A percentile compares a stretch with the other conserved stretches of the same genome.
These are phyloP conservation scores for Chouioia cunea DNA, from an alignment of 2,888 invertebrate genomes.

Conservation along the genomic window DNA sequence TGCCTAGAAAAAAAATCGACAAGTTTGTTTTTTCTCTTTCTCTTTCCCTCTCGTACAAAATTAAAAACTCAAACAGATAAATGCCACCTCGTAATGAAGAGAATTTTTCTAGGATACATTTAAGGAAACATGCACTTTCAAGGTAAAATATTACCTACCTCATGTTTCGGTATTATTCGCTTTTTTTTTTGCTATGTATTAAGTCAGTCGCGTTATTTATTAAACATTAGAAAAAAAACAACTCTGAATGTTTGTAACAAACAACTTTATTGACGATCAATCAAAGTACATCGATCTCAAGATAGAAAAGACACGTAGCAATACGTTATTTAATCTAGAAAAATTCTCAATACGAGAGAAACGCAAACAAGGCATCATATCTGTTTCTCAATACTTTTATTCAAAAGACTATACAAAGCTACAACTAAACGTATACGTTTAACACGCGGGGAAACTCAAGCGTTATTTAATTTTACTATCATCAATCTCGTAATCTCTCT, in stretches of 20 bases:
- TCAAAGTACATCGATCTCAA: background rate
- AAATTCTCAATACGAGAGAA: conserved; percentile 39
- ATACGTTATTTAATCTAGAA: conserved; percentile 14
- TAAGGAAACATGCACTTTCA: background rate
- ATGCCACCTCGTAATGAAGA: background rate
- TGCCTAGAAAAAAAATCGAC: conserved; percentile 68
- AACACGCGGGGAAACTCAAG: conserved; percentile 62
- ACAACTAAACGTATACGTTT: conserved; percentile 44
- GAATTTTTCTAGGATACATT: background rate
- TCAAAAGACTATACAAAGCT: conserved; percentile 29
- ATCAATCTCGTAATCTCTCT: conserved; percentile 30
- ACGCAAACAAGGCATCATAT: conserved; percentile 31
- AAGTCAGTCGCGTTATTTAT: background rate
- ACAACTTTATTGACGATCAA: too few relatives aligned
- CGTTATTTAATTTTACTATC: conserved; percentile 50
- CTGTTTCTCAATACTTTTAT: conserved; percentile 33
- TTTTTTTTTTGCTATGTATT: background rate
- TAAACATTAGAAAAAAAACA: background rate
- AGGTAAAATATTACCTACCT: too few relatives aligned
- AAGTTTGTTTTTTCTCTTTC: conserved; percentile 28
- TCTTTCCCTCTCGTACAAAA: conserved; percentile 24
- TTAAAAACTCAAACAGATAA: conserved; percentile 19
- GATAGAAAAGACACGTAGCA: background rate
- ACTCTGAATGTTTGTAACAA: background rate
- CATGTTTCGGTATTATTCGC: background rate